Evolutionary conservation across 2,797 vertebrate species (phyloP).

Genomic region (Sciurus carolinensis): DNA sequence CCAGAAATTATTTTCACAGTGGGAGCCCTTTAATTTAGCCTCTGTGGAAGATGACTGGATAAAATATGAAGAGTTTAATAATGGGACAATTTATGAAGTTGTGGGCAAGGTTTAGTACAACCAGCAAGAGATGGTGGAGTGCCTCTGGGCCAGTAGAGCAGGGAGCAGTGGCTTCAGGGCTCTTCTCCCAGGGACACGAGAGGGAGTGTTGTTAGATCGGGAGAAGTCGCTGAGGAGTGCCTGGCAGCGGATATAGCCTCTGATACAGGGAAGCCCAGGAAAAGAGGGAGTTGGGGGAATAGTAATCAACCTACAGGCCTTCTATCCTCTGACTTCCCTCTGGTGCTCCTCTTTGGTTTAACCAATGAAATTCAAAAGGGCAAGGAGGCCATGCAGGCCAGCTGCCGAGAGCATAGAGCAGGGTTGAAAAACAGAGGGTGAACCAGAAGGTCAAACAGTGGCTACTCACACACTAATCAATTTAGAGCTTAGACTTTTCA

Average conservation of each 20-base stretch:
- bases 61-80: conserved; percentile 17
- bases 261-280: not conserved
- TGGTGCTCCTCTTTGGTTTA: not conserved
- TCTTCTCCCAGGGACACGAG: not conserved
- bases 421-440: not conserved
- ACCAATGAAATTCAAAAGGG: not conserved
- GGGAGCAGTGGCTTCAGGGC: not conserved
- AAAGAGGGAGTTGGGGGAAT: not conserved
- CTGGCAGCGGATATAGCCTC: not conserved
- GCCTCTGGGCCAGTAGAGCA: not conserved
- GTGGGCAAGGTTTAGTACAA: not conserved
- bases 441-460: not conserved
- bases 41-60: conserved; percentile 38
- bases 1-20: conserved; percentile 66
- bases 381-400: not conserved
- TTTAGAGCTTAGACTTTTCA: not conserved
- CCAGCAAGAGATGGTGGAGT: not conserved
- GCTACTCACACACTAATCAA: not conserved
- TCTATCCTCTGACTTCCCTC: not conserved
- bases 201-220: not conserved
- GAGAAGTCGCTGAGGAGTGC: not conserved
- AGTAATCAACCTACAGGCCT: not conserved
- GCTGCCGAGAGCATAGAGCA: not conserved
- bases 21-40: conserved; percentile 2
- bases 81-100: not conserved